Evolutionary conservation across 2,888 invertebrate species (phyloP).

Genomic region (Archips crataeganus): DNA sequence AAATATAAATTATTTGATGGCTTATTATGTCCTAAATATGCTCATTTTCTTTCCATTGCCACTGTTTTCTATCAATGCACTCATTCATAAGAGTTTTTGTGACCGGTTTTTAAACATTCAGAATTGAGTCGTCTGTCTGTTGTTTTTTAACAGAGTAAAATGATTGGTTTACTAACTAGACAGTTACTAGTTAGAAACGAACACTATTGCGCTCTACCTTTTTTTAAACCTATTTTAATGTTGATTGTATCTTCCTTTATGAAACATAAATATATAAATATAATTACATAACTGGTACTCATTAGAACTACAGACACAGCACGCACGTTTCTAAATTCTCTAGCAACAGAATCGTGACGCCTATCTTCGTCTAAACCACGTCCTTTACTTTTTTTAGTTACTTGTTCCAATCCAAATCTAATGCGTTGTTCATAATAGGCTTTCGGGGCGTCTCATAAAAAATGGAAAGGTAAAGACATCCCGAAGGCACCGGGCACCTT

Average conservation of each 20-base stretch:
- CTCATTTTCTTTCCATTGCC: neutral
- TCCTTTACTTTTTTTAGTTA: conserved; percentile 58
- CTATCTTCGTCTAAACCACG: conserved; percentile 55
- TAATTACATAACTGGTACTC: neutral
- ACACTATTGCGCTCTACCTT: conserved; percentile 8
- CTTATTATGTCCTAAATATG: neutral
- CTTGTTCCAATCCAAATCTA: conserved; percentile 60
- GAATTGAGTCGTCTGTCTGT: conserved; percentile 1
- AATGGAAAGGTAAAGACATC: conserved; percentile 66
- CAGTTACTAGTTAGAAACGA: too few species aligned
- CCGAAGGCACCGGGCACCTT: conserved; percentile 69
- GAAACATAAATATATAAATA: neutral
- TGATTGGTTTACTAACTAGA: neutral
- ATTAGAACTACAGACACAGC: neutral
- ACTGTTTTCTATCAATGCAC: neutral
- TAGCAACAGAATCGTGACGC: conserved; percentile 39
- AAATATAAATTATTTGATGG: neutral
- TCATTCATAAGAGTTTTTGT: neutral
- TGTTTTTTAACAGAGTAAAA: neutral
- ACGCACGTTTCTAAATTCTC: conserved; percentile 29
- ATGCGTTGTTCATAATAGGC: conserved; percentile 73
- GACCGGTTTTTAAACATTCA: neutral
- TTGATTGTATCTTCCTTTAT: neutral
- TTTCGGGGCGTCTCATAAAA: conserved; percentile 64
- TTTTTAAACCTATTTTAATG: too few species aligned